phyloP scores from a whole-genome alignment of 2,888 invertebrate genomes.

The Papilio protenor region DNA sequence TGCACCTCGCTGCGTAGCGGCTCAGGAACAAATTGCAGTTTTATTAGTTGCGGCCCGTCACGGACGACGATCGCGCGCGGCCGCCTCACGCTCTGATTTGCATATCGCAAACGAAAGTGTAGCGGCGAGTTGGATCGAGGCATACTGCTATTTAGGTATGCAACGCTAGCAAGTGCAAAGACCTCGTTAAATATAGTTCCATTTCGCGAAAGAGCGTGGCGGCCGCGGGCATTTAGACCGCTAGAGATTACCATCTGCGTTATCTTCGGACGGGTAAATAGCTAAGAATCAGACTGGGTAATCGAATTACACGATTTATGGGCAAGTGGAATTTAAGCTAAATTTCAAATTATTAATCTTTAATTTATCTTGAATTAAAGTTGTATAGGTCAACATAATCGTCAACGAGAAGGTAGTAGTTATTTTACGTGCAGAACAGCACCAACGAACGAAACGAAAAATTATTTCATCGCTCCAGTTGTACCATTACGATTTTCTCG shows the following conservation, averaged over 20 bases:
- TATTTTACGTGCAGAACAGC: constrained; percentile 61
- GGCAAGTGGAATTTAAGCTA: background rate
- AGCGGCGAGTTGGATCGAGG: constrained; percentile 65
- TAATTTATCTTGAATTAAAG: background rate
- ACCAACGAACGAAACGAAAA: constrained; percentile 51
- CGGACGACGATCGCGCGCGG: constrained; percentile 61
- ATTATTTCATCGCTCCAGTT: constrained; percentile 80
- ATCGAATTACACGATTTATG: constrained; percentile 28
- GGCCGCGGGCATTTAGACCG: constrained; percentile 19
- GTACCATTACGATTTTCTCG: constrained; percentile 75
- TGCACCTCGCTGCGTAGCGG: constrained; percentile 56
- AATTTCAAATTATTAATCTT: constrained; percentile 42
- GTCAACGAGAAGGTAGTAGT: constrained; percentile 53
- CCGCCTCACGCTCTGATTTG: constrained; percentile 77
- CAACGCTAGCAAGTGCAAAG: constrained; percentile 45
- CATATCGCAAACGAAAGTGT: constrained; percentile 79
- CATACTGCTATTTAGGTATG: constrained; percentile 60
- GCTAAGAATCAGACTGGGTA: constrained; percentile 25
- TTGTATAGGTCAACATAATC: background rate
- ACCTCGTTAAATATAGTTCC: constrained; percentile 29
- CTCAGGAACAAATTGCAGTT: constrained; percentile 50
- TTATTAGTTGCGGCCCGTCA: constrained; percentile 54
- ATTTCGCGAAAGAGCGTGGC: constrained; percentile 25
- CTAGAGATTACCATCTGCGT: constrained; percentile 27
- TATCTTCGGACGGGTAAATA: constrained; percentile 35